Percentiles rank a stretch among this genome's conserved stretches.
Evolutionary conservation across 2,113 vertebrate species (phyloP).

Genomic region (Alethe diademata): DNA sequence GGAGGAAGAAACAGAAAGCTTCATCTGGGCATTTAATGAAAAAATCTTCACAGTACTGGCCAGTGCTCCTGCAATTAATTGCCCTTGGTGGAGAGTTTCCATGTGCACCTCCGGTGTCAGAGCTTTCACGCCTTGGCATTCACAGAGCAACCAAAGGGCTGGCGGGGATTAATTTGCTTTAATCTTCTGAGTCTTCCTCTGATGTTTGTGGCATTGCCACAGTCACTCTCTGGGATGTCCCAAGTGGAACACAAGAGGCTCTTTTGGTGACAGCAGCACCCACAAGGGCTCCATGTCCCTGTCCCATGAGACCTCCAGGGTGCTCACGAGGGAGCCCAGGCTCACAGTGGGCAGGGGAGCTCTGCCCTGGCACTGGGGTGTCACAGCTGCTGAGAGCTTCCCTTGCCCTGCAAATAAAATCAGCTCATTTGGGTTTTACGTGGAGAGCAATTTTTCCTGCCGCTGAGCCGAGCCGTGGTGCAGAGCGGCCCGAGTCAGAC

Average conservation of each 20-base stretch:
- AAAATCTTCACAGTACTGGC: background rate
- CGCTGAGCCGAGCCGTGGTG: background rate
- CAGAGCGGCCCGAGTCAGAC: background rate
- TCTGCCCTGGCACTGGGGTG: background rate
- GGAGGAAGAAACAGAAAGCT: slow-evolving; percentile 25
- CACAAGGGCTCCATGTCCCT: rapidly evolving
- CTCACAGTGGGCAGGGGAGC: background rate
- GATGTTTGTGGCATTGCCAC: background rate
- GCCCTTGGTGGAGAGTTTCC: background rate
- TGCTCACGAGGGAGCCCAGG: rapidly evolving
- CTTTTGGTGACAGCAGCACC: background rate
- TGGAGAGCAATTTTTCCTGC: slow-evolving; percentile 5
- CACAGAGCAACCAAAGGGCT: background rate
- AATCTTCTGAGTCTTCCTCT: background rate
- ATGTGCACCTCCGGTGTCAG: slow-evolving; percentile 1
- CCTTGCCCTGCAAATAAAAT: slow-evolving; percentile 11
- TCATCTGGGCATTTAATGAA: slow-evolving; percentile 4
- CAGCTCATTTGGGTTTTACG: background rate
- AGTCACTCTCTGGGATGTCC: background rate
- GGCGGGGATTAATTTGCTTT: background rate
- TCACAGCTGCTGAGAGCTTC: background rate
- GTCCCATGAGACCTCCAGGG: rapidly evolving
- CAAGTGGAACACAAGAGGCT: background rate
- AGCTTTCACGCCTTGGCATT: slow-evolving; percentile 23
- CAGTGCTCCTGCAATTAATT: slow-evolving; percentile 38